These are phyloP conservation scores for Dipodomys spectabilis DNA, from an alignment of 2,113 vertebrate species.

Conservation along the genomic window DNA sequence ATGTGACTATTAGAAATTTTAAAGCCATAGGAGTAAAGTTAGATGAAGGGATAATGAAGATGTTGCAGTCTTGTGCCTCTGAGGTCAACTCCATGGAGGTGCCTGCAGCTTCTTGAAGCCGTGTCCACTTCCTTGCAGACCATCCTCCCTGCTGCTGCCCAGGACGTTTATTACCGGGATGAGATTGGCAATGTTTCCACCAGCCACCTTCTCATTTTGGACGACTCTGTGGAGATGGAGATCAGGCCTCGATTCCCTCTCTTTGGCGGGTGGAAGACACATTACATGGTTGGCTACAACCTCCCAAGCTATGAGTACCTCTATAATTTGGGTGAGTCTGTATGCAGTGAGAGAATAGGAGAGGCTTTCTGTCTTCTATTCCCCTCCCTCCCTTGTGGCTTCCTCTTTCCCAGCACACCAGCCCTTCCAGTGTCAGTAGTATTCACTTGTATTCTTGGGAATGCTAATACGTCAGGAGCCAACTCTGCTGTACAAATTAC, in stretches of 20 bases:
- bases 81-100: neutral
- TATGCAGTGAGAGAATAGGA: neutral
- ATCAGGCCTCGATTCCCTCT: slow-evolving; percentile 97
- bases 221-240: slow-evolving; percentile 99
- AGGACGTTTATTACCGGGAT: slow-evolving; percentile 98
- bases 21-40: neutral
- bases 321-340: slow-evolving; percentile 94
- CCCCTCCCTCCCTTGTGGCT: neutral
- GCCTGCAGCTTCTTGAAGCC: neutral
- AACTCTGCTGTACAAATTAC: neutral
- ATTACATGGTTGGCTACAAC: slow-evolving; percentile 98
- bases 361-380: neutral
- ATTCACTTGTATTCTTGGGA: neutral
- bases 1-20: neutral
- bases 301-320: slow-evolving; percentile 99
- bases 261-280: slow-evolving; percentile 99
- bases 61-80: neutral
- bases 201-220: slow-evolving; percentile 96
- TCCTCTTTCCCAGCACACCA: neutral
- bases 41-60: neutral
- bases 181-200: slow-evolving; percentile 99
- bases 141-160: slow-evolving; percentile 98
- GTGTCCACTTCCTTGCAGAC: slow-evolving; percentile 87
- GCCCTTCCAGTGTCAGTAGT: neutral
- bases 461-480: neutral